Evolutionary conservation across 2,113 vertebrate genomes (phyloP).

Genomic region (Scartelaos histophorus): DNA sequence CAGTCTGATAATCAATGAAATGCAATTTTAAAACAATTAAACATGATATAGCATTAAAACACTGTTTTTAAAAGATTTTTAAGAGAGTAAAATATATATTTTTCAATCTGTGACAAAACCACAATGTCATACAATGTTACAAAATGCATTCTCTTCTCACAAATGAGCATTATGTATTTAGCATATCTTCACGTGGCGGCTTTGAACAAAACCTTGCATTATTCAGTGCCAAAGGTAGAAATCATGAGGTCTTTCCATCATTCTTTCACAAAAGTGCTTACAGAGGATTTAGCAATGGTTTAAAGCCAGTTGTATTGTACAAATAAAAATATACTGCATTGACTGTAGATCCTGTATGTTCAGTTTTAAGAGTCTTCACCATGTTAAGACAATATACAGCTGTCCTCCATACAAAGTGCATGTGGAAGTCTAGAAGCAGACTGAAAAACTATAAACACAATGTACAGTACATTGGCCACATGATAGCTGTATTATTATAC

Average conservation of each 20-base stretch:
- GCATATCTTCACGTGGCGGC: conserved; percentile 49
- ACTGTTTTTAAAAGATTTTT: conserved; percentile 62
- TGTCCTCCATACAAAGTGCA: conserved; percentile 72
- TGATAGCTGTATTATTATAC: conserved; percentile 60
- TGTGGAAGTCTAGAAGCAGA: conserved; percentile 62
- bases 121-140: conserved; percentile 45
- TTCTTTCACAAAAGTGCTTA: conserved; percentile 58
- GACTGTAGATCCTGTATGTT: conserved; percentile 4
- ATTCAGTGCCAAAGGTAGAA: conserved; percentile 48
- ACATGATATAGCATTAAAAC: conserved; percentile 62
- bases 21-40: conserved; percentile 57
- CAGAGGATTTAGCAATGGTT: conserved; percentile 53
- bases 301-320: conserved; percentile 55
- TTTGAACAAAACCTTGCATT: conserved; percentile 49
- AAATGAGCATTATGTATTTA: conserved; percentile 42
- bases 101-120: conserved; percentile 55
- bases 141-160: conserved; percentile 59
- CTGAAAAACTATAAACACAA: conserved; percentile 63
- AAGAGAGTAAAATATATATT: conserved; percentile 47
- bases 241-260: conserved; percentile 39
- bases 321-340: conserved; percentile 57
- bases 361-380: conserved; percentile 58
- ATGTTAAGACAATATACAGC: conserved; percentile 65
- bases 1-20: conserved; percentile 44
- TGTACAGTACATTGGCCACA: conserved; percentile 71